Conservation (phyloP, 2,113 vertebrate species). For the Osmerus eperlanus region DNA sequence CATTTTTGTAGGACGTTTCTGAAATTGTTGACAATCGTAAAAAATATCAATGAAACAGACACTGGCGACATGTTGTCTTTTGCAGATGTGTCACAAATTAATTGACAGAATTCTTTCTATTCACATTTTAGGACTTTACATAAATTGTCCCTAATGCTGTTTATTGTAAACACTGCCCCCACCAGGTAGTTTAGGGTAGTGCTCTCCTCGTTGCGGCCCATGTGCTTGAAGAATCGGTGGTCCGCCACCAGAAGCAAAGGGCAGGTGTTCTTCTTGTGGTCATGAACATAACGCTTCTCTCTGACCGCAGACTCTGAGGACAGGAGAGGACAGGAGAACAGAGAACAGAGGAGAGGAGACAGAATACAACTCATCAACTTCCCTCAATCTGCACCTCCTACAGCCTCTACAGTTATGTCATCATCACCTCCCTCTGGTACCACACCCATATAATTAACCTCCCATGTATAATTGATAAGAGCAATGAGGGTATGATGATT, state of each 20-base stretch:
- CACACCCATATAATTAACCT: constrained; percentile 20
- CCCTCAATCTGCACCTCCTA: no score
- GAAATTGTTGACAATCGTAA: no score
- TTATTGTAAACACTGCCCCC: constrained; percentile 36
- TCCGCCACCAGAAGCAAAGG: constrained; percentile 93
- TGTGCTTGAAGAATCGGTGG: constrained; percentile 90
- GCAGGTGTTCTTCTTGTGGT: constrained; percentile 86
- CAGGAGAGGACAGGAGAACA: not conserved
- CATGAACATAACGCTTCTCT: constrained; percentile 64
- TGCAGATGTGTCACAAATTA: no score
- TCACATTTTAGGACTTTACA: not conserved
- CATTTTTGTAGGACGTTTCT: no score
- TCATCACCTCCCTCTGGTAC: constrained; percentile 7
- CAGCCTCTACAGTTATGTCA: not conserved
- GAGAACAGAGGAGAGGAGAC: not conserved
- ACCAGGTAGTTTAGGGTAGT: constrained; percentile 96
- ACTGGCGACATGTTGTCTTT: no score
- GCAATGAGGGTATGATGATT: not conserved
- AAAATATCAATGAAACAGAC: no score
- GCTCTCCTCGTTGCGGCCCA: constrained; percentile 91
- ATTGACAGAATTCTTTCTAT: no score
- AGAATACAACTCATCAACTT: no score
- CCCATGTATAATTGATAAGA: constrained; percentile 22
- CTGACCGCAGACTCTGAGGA: constrained; percentile 57
- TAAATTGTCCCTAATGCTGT: not conserved